Base-by-base conservation (phyloP, 1,140 invertebrate species). In the Colletes latitarsis region DNA sequence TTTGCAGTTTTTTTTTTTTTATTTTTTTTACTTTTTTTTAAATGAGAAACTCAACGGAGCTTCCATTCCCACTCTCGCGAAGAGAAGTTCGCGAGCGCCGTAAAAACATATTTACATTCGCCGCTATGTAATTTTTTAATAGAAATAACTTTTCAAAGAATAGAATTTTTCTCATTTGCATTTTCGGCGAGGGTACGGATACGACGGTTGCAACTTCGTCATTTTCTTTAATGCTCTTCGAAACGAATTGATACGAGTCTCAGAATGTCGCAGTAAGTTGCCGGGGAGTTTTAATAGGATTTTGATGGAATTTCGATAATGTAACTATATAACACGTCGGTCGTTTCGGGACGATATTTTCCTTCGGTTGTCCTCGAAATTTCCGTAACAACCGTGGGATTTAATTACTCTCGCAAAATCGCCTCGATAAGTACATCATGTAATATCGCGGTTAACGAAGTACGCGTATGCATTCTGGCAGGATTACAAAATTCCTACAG, bases 291-390 rank as follows among this genome's bases (percentile, higher is more conserved):
- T 30, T 62, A 15, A n/a, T 62, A 39, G 46, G 52, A 30, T 14
- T 41, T 19, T 6, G 43, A 77, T 41, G 21, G 46, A 60, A 77
- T 77, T 46, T 43, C 46, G 39, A 76, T 46, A 49, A 41, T 41
- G 43, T 41, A 19, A 58, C 66, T 30, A 19, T 6, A 19, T 0
- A 6, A 46, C 43, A 3, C 46, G 4, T 14, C 15, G 6, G 17
- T 19, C n/a, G 9, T 60, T 49, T 19, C 74, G 19, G 4, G 14
- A 60, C 69, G n/a, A n/a, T n/a, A 77, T 77, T 62, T 62, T 53
- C 67, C 49, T 70, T 53, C 19, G n/a, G 71, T 77, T 63, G 53
- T 43, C 10, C 12, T 2, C n/a, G 5, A 71, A 63, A 55, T 77
- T 57, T 46, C 30, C 66, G 52, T 52, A 41, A 52, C 52, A 76